These are phyloP conservation scores for Epizoanthus fatuus DNA, from an alignment of 92 coral and sea anemone genomes.

Conservation along the genomic window DNA sequence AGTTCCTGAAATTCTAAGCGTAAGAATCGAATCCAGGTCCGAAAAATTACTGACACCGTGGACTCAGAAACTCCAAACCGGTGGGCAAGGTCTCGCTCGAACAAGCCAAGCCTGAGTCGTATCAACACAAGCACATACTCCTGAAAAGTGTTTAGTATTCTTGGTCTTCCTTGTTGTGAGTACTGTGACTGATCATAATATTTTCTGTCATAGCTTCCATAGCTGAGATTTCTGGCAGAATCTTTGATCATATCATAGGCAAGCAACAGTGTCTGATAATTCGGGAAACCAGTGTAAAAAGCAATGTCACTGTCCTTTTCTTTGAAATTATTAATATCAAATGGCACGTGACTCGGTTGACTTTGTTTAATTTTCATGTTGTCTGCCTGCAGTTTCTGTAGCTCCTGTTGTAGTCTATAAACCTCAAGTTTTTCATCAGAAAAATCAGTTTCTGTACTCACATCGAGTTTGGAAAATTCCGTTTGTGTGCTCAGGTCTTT, in stretches of 20 bases:
- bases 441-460: no score
- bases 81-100: no score
- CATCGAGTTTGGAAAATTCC: no score
- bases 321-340: conserved; percentile 50
- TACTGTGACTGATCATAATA: background rate
- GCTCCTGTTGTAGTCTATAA: background rate
- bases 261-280: conserved; percentile 2
- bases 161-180: conserved; percentile 24
- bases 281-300: background rate
- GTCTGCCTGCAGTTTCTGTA: conserved; percentile 9
- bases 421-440: no score
- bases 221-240: conserved; percentile 20
- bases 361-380: conserved; percentile 24
- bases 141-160: conserved; percentile 42
- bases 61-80: no score
- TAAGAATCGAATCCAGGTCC: conserved; percentile 56
- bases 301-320: conserved; percentile 34
- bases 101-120: no score
- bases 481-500: no score
- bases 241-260: conserved; percentile 27
- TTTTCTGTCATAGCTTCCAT: conserved; percentile 31
- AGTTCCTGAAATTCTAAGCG: conserved; percentile 62
- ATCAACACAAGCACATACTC: conserved; percentile 1
- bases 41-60: background rate
- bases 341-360: conserved; percentile 20